Conservation (phyloP, 2,888 invertebrate genomes). For the Andrena fulva region DNA sequence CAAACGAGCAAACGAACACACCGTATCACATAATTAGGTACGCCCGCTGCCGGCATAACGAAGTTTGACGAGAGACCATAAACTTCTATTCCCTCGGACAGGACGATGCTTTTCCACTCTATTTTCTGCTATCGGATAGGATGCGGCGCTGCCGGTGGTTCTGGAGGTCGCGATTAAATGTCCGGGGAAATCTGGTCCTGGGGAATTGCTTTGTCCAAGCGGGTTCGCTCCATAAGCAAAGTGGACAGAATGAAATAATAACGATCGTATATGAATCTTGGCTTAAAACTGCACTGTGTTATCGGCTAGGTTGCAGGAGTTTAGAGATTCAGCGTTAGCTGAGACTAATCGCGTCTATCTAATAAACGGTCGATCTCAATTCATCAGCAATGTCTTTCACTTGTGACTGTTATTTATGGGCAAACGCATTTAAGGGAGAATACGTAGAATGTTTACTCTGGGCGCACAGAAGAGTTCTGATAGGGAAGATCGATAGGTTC, state of each 20-base stretch:
- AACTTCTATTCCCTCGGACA: slow-evolving; percentile 34
- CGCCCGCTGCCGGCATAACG: slow-evolving; percentile 72
- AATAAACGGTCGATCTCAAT: not conserved
- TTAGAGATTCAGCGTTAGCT: too few species aligned
- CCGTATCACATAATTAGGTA: slow-evolving; percentile 76
- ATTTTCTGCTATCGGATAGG: not conserved
- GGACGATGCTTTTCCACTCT: slow-evolving; percentile 10
- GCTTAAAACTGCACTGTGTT: too few species aligned
- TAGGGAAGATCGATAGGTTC: slow-evolving; percentile 53
- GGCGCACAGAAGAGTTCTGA: not conserved
- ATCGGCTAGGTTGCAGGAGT: too few species aligned
- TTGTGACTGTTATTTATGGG: not conserved
- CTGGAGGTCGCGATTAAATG: not conserved
- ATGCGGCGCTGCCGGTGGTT: not conserved
- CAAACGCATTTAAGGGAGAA: not conserved
- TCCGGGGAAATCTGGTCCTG: not conserved
- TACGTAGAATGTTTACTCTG: not conserved
- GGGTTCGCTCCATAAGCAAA: too few species aligned
- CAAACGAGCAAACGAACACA: slow-evolving; percentile 76
- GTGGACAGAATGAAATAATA: too few species aligned
- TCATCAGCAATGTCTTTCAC: not conserved
- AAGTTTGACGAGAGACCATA: slow-evolving; percentile 66
- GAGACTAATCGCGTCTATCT: too few species aligned
- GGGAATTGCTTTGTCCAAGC: not conserved
- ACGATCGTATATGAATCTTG: too few species aligned